Percentiles rank a stretch among this genome's conserved stretches.
Evolutionary conservation across 2,797 vertebrate species (phyloP).

Genomic region (Eupleurogrammus muticus): DNA sequence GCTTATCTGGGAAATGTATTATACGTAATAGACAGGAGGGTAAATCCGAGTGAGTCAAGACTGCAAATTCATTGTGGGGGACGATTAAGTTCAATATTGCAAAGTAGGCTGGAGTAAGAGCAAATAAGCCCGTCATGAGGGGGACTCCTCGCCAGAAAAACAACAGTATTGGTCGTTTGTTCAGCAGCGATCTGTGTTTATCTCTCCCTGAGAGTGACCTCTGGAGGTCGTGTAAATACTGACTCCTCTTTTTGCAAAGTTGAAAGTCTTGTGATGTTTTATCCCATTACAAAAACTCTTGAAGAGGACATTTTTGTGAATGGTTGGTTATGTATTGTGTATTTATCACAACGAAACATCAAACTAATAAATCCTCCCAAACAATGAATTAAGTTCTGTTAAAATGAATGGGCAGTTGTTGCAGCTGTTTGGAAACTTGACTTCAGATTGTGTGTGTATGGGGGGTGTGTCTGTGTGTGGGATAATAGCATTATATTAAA

Average conservation of each 20-base stretch:
- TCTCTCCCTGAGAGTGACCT: slow-evolving; percentile 7
- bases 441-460: background rate
- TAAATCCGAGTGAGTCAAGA: background rate
- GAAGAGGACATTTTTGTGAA: background rate
- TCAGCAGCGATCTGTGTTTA: background rate
- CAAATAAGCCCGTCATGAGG: background rate
- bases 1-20: background rate
- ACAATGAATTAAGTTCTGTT: background rate
- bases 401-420: background rate
- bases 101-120: background rate
- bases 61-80: slow-evolving; percentile 1
- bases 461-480: background rate
- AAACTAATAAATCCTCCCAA: background rate
- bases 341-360: background rate
- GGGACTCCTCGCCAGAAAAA: background rate
- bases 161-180: background rate
- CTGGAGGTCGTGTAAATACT: slow-evolving; percentile 30
- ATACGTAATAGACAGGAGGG: background rate
- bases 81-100: background rate
- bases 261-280: background rate
- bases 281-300: background rate
- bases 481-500: background rate
- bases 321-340: background rate
- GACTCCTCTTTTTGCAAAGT: background rate
- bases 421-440: background rate